phyloP scores from a whole-genome alignment of 2,113 vertebrate species.

The Catharus bicknelli region DNA sequence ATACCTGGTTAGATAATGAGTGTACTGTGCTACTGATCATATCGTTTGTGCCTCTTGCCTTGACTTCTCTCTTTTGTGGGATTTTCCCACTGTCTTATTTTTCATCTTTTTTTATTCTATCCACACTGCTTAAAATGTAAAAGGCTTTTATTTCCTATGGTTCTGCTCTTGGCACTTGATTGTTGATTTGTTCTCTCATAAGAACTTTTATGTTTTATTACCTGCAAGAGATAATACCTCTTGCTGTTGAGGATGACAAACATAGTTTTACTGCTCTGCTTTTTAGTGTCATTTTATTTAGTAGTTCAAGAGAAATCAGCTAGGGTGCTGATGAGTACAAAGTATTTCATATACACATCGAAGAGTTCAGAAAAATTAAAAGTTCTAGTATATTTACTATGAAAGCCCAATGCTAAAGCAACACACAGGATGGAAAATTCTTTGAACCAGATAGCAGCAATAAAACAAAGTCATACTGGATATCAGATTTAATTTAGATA shows the following conservation, averaged over 20 bases:
- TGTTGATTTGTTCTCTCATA: background rate
- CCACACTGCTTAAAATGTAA: background rate
- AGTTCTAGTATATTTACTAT: background rate
- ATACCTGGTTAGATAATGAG: background rate
- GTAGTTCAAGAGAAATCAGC: slow-evolving; percentile 10
- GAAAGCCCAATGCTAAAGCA: background rate
- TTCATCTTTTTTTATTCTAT: background rate
- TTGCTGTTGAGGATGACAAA: background rate
- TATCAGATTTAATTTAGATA: background rate
- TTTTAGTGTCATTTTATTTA: background rate
- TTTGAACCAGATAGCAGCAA: background rate
- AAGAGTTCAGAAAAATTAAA: slow-evolving; percentile 10
- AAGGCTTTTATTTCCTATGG: background rate
- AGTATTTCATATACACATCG: background rate
- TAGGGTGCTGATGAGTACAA: background rate
- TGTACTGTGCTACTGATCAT: background rate
- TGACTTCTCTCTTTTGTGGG: background rate
- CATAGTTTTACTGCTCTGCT: background rate
- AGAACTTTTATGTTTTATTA: background rate
- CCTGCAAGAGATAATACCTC: background rate
- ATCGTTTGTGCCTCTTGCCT: background rate
- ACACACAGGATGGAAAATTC: background rate
- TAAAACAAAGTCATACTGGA: background rate
- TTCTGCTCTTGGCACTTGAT: background rate
- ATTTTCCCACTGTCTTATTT: background rate